Evolutionary conservation across 1,140 invertebrate species (phyloP), one percentile per base, ranked within the genome.

Genomic region (Heliconius congener): DNA sequence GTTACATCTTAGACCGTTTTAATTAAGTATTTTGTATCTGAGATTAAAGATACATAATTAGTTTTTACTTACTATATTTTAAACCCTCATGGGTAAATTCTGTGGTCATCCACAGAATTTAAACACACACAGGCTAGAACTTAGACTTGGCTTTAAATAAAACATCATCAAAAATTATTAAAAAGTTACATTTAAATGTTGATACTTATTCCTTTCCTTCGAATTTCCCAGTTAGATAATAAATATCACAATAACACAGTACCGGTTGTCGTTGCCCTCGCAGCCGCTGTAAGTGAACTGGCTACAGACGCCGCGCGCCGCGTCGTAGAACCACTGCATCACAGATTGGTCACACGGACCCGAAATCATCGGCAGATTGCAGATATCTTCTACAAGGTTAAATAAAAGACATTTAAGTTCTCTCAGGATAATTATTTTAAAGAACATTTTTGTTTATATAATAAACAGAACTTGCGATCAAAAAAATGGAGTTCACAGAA

Each of bases 241-340:
- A 34, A 9, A 74, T 55, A 13, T 18, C 18, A 71, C 30, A 74
- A 23, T 23, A 60, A 11, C 57, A 27, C 8, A 66, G 9, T 86
- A 94, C 93, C 93, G 86, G 74, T 95, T 95, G 18, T 79, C 91
- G 55, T 95, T 93, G 50, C 95, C 95, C 52, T 94, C 85, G 78
- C 95, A 96, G n/a, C 95, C 95, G 19, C 95, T 93, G 66, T 94
- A 96, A 13, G 89, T 95, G 93, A 99, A 99, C 84, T 96, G 94
- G 85, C 96, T 96, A 88, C 98, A 99, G 50, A 94, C 93, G 88
- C 96, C 96, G 19, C 96, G 92, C 76, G 96, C 93, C 84, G 97
- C 96, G 87, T 99, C 97, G 91, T 97, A 99, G 95, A 97, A 98
- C 96, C 97, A 99, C 72, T 97, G 95, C 83, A 96, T 96, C 71